Evolutionary conservation across 2,797 vertebrate genomes (phyloP), one percentile per base, ranked within the genome.

Genomic region (Atherinosoma microstoma): DNA sequence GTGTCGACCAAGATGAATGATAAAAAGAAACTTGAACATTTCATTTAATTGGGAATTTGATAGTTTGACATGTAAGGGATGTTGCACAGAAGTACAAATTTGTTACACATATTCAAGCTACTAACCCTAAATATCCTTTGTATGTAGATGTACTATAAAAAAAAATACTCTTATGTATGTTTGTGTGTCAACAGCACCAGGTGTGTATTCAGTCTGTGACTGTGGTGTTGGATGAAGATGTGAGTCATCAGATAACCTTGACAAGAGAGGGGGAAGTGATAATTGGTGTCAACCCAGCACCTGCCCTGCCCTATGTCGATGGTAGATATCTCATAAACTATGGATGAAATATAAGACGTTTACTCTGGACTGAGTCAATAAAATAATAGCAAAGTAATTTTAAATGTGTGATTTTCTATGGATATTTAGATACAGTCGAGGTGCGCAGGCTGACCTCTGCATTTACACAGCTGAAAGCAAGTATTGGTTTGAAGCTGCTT

Each of bases 181-280:
- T 2, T 84, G 32, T 84, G 66, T 86, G 63, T 79, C 58, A 61
- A 24, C 91, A 97, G 92, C 96, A 98, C 76, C 95, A 98, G n/a
- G 92, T 95, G 73, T 99, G 98, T 87, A 94, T 98, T 85, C 97
- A 98, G 82, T 98, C 98, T 16, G 73, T 99, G 90, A 97, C 96
- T 15, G 86, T 99, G 71, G 95, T 99, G 85, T 91, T 97, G 90
- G 96, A 98, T 84, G 98, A 98, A 89, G 97, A 99, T 56, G 94
- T 95, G 67, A 96, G 75, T 90, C 96, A 92, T 81, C 97, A 99
- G 94, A 94, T 99, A 79, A 99, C 97, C 53, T 89, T 99, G 63
- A 96, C 93, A 6, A 95, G 95, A 89, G 95, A 96, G 53, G 98
- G 97, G 70, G 97, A 97, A 64, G 93, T 99, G 79, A 94, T 97